Percentiles rank a stretch among this genome's conserved stretches.
Conservation (phyloP, 2,888 invertebrate species). For the Eristalis arbustorum region DNA sequence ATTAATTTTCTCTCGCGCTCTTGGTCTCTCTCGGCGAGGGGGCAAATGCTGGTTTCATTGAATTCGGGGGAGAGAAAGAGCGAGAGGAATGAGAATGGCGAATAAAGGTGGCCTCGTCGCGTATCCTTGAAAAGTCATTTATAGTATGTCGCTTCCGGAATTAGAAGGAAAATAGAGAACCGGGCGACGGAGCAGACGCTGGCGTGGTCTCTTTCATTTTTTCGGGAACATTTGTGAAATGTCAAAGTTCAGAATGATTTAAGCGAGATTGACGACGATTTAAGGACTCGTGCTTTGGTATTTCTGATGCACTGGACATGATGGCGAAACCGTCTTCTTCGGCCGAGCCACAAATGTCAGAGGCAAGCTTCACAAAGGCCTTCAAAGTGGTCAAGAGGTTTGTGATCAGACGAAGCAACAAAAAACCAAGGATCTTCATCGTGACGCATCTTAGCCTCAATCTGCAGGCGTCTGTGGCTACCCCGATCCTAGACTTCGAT, state of each 20-base stretch:
- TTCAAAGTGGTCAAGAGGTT: no score
- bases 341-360: no score
- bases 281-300: not conserved
- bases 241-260: constrained; percentile 22
- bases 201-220: not conserved
- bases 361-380: no score
- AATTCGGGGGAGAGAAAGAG: constrained; percentile 24
- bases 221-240: constrained; percentile 1
- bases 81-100: not conserved
- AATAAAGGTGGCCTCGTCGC: not conserved
- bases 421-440: no score
- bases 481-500: no score
- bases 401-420: no score
- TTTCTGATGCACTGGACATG: no score
- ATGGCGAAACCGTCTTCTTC: no score
- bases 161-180: constrained; percentile 32
- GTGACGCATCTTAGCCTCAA: no score
- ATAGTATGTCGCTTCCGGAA: constrained; percentile 29
- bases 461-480: no score
- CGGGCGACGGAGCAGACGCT: not conserved
- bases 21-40: not conserved
- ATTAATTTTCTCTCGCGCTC: constrained; percentile 21
- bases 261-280: not conserved
- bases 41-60: constrained; percentile 22
- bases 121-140: constrained; percentile 59